Base-by-base conservation (phyloP, 2,888 invertebrate genomes). In the Lepidochrysops patricia region DNA sequence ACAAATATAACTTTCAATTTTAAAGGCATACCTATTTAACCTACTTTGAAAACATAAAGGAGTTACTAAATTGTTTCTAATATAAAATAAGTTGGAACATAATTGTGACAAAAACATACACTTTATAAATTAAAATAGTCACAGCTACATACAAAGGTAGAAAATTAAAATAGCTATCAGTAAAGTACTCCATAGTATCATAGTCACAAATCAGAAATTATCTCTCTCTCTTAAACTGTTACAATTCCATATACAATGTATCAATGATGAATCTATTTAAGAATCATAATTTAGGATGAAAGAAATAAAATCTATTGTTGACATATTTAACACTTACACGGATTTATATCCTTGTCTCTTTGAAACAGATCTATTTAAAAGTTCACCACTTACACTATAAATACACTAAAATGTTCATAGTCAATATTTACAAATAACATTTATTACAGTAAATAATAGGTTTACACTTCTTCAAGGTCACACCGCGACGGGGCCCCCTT, bases 401-500 rank as follows among this genome's bases (percentile, higher is more conserved):
- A n/a, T 50, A 29, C 54, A 54, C 54, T 32, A 23, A n/a, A 54
- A 29, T 29, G 12, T 32, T 15, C 27, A 29, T 29, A 15, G 32
- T n/a, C 32, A 32, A 54, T 54, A 54, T 54, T 54, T 54, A 54
- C 54, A 54, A 32, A 32, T 54, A 15, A 15, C 6, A 13, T 50
- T 29, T 32, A 15, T 54, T 19, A 4, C 13, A 25, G 54, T 54
- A 4, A 29, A 29, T 19, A 19, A 29, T n/a, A 7, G 5, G 13
- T 62, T 69, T 60, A 72, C 43, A 61, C 52, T 3, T 79, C 77
- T 2, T 79, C 80, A 6, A 80, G 64, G 57, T 77, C 75, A 63
- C 82, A 84, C 37, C 82, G 74, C 23, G 77, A 73, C 5, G 82
- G 80, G 4, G 72, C 60, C 13, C 71, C 71, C 60, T 72, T 75